These are phyloP conservation scores for Corythaeola cristata DNA, from an alignment of 2,113 vertebrate genomes.

Conservation along the genomic window DNA sequence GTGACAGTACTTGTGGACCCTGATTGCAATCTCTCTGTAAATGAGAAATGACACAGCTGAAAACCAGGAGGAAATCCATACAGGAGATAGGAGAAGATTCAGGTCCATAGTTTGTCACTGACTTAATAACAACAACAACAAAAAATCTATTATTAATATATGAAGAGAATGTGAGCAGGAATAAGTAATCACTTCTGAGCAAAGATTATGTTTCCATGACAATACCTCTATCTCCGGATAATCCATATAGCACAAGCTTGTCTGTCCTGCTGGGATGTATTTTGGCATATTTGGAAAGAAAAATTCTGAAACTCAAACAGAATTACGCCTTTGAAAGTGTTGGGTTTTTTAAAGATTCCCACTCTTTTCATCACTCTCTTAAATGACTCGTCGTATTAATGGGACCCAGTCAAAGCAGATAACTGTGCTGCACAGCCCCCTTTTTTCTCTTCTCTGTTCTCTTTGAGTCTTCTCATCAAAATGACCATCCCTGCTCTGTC, in stretches of 20 bases:
- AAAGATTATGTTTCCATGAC: slow-evolving; percentile 62
- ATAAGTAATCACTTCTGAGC: neutral
- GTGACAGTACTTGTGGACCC: neutral
- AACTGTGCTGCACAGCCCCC: neutral
- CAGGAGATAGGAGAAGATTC: neutral
- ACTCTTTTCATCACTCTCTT: slow-evolving; percentile 15
- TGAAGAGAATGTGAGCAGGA: neutral
- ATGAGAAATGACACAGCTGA: neutral
- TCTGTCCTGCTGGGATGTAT: slow-evolving; percentile 43
- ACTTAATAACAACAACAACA: neutral
- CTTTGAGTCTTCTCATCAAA: slow-evolving; percentile 36
- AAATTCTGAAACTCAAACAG: neutral
- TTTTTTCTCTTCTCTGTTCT: neutral
- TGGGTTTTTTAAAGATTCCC: neutral
- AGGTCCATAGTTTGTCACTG: neutral
- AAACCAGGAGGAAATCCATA: neutral
- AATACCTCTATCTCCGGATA: slow-evolving; percentile 19
- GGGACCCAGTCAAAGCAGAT: neutral
- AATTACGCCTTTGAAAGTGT: slow-evolving; percentile 23
- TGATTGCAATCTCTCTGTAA: neutral
- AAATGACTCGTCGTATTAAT: neutral
- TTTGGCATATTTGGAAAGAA: slow-evolving; percentile 37
- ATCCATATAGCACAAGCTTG: neutral
- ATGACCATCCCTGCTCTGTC: neutral
- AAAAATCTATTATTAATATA: neutral